These are phyloP conservation scores for Pissodes strobi DNA, from an alignment of 1,140 invertebrate species.

Conservation along the genomic window DNA sequence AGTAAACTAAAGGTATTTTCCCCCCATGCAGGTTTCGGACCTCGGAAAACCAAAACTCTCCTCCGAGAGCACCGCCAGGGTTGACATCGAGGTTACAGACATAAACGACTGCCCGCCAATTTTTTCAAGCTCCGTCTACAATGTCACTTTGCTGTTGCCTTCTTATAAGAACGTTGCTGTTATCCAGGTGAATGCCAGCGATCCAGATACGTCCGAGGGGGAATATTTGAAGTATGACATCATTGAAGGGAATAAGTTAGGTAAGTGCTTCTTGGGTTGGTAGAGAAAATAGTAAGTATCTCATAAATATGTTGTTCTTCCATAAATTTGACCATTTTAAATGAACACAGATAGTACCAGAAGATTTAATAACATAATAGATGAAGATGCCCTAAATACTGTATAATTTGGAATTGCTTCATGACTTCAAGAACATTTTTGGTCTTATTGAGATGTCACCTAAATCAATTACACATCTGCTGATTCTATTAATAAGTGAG, in stretches of 20 bases:
- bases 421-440: no score
- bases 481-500: no score
- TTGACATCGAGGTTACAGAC: constrained; percentile 77
- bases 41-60: constrained; percentile 79
- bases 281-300: no score
- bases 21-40: constrained; percentile 76
- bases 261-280: background rate
- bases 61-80: constrained; percentile 72
- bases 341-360: no score
- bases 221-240: constrained; percentile 76
- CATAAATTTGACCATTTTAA: no score
- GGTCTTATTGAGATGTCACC: no score
- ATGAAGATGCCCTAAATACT: no score
- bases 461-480: no score
- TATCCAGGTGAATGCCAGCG: constrained; percentile 69
- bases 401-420: no score
- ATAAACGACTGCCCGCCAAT: constrained; percentile 86
- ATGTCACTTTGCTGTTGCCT: constrained; percentile 78
- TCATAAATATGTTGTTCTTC: no score
- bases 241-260: constrained; percentile 76
- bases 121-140: constrained; percentile 73
- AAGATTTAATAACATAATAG: no score
- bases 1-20: no score
- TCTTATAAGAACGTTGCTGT: constrained; percentile 76
- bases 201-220: constrained; percentile 71